Conservation (phyloP, 2,888 invertebrate species). For the Cotesia congregata region DNA sequence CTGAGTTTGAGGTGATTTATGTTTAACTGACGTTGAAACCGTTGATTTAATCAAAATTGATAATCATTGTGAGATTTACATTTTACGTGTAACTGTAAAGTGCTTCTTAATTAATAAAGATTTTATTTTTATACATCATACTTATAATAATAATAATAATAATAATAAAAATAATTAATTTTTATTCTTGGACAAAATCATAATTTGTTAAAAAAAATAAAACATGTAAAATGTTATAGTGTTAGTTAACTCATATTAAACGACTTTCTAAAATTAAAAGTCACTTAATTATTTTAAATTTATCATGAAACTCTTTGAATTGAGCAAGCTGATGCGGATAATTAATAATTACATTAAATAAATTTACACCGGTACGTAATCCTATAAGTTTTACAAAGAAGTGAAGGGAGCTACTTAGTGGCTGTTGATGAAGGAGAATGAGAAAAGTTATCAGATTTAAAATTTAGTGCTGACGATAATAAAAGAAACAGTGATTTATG, state of each 20-base stretch:
- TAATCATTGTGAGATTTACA: slow-evolving; percentile 30
- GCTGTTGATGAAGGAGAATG: too few relatives aligned
- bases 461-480: slow-evolving; percentile 36
- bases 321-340: not conserved
- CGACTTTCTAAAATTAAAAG: not conserved
- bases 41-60: slow-evolving; percentile 38
- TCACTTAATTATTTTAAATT: not conserved
- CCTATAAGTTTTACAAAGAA: not conserved
- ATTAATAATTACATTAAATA: slow-evolving; percentile 3
- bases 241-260: not conserved
- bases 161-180: too few relatives aligned
- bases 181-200: too few relatives aligned
- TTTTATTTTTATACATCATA: too few relatives aligned
- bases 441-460: slow-evolving; percentile 13
- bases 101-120: slow-evolving; percentile 22
- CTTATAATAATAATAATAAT: too few relatives aligned
- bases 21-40: slow-evolving; percentile 16
- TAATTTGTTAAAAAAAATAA: too few relatives aligned
- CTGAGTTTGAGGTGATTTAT: slow-evolving; percentile 27
- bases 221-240: not conserved
- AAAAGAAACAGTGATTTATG: slow-evolving; percentile 48
- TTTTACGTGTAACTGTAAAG: slow-evolving; percentile 21
- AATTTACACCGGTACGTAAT: not conserved
- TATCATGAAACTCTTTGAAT: not conserved
- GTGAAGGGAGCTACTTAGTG: slow-evolving; percentile 2